phyloP scores from a whole-genome alignment of 2,797 vertebrate species.

The Pogonophryne albipinna region DNA sequence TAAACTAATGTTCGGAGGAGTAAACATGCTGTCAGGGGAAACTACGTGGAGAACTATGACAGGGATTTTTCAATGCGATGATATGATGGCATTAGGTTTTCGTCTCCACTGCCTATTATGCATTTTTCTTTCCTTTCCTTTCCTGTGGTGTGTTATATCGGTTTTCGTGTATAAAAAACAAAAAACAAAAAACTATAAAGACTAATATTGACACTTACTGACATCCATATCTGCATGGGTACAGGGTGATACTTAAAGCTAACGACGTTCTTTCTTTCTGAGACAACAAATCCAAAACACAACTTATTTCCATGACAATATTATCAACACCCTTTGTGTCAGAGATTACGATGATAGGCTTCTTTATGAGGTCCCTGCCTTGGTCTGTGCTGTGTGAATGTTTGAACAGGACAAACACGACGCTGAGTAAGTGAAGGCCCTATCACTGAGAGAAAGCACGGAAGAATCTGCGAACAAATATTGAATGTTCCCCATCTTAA shows the following conservation, averaged over 20 bases:
- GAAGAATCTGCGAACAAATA: conserved; percentile 79
- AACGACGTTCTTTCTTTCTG: conserved; percentile 7
- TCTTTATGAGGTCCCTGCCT: conserved; percentile 26
- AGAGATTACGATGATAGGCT: conserved; percentile 31
- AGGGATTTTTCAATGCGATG: conserved; percentile 34
- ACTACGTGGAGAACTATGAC: conserved; percentile 24
- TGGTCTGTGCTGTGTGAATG: conserved; percentile 50
- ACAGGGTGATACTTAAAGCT: not conserved
- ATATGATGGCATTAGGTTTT: conserved; percentile 24
- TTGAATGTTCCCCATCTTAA: conserved; percentile 73
- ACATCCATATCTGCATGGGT: not conserved
- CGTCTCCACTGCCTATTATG: not conserved
- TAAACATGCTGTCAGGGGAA: conserved; percentile 36
- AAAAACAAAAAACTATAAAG: too few species aligned
- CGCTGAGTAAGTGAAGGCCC: conserved; percentile 79
- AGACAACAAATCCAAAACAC: conserved; percentile 37
- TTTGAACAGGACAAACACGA: conserved; percentile 86
- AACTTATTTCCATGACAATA: conserved; percentile 40
- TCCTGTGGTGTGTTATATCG: too few species aligned
- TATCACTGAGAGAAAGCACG: conserved; percentile 80
- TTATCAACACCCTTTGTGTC: conserved; percentile 49
- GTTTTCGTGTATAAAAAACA: too few species aligned
- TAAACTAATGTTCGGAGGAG: conserved; percentile 35
- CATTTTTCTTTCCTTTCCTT: too few species aligned
- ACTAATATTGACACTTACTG: too few species aligned